phyloP scores from a whole-genome alignment of 2,888 invertebrate genomes.

The Malacosoma neustria region DNA sequence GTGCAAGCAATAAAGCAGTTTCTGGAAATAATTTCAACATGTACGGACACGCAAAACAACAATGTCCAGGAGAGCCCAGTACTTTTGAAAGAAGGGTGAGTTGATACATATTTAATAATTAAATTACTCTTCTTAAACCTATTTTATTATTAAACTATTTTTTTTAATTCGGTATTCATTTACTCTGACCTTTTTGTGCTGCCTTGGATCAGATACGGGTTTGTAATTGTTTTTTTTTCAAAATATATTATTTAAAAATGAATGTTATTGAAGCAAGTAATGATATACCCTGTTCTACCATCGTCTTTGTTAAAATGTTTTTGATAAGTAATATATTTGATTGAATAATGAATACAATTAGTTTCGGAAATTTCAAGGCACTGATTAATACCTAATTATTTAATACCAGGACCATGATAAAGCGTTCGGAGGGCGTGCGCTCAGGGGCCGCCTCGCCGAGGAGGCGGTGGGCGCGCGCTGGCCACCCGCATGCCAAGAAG shows the following conservation, averaged over 20 bases:
- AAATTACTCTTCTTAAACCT: background rate
- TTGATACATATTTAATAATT: constrained; percentile 14
- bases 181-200: constrained; percentile 35
- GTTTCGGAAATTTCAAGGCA: too few species aligned
- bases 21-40: constrained; percentile 91
- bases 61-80: constrained; percentile 81
- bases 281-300: too few species aligned
- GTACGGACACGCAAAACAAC: constrained; percentile 78
- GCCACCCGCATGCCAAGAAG: constrained; percentile 86
- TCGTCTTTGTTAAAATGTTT: too few species aligned
- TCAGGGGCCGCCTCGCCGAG: constrained; percentile 66
- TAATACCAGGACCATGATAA: constrained; percentile 94
- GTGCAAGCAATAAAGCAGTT: constrained; percentile 87
- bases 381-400: too few species aligned
- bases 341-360: too few species aligned
- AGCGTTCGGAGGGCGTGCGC: constrained; percentile 90
- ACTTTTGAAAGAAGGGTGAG: constrained; percentile 93
- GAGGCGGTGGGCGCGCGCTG: constrained; percentile 81
- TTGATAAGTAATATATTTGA: too few species aligned
- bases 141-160: background rate
- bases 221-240: too few species aligned
- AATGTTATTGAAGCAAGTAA: too few species aligned
- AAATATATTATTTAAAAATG: too few species aligned
- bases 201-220: constrained; percentile 58
- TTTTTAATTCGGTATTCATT: too few species aligned